phyloP scores from a whole-genome alignment of 2,797 vertebrate genomes.

The Falco novaeseelandiae region DNA sequence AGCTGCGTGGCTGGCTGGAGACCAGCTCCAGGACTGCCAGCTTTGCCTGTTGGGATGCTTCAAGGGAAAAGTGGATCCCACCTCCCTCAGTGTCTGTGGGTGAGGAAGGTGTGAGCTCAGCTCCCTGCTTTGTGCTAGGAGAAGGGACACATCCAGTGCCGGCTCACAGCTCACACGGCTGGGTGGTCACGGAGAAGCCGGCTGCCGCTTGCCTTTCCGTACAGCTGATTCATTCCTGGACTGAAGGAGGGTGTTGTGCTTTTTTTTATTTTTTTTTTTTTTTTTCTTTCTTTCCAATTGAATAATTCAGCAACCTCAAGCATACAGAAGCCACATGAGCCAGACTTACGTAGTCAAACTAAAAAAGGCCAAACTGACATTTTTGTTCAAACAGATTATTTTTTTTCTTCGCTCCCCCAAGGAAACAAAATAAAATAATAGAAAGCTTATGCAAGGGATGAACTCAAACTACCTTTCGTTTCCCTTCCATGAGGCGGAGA shows the following conservation, averaged over 20 bases:
- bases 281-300: not conserved
- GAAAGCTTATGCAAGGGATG: not conserved
- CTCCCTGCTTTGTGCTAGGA: not conserved
- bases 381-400: not conserved
- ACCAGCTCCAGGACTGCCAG: fast-evolving
- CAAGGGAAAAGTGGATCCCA: fast-evolving
- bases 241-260: not conserved
- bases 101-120: not conserved
- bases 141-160: fast-evolving
- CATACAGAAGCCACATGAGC: not conserved
- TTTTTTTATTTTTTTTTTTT: not conserved
- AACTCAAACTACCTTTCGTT: not conserved
- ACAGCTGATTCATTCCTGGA: not conserved
- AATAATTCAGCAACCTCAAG: not conserved
- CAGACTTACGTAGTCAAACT: not conserved
- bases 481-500: not conserved
- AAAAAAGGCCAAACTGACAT: slow-evolving; percentile 35
- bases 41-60: not conserved
- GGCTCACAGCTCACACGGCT: not conserved
- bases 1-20: not conserved
- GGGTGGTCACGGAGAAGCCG: not conserved
- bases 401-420: not conserved
- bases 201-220: not conserved
- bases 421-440: not conserved
- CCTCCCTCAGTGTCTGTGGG: fast-evolving